Base-by-base conservation (phyloP, 1,140 invertebrate species). In the Mercenaria mercenaria region DNA sequence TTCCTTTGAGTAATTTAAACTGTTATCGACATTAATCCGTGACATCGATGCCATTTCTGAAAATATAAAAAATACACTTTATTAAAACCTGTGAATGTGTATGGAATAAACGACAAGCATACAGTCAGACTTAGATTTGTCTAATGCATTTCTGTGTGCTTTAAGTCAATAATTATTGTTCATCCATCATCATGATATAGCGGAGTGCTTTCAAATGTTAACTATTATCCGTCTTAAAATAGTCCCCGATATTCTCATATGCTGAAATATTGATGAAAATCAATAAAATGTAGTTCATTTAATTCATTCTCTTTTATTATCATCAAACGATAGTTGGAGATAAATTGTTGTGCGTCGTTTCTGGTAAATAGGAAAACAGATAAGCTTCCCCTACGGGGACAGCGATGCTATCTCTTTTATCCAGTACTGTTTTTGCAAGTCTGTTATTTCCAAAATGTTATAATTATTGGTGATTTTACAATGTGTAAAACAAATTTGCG, bases 241-340 rank as follows among this genome's bases (percentile, higher is more conserved):
- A 64, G 59, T 64, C n/a, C 26, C 26, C n/a, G 26, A 29, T 64
- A 64, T 64, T 72, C 61, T 72, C 32, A 39, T 72, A 39, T 72
- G 18, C 67, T 72, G 34, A 37, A 72, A 72, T 72, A 72, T 72
- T 72, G 34, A 72, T 72, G 67, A 72, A 72, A 72, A 72, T 72
- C 32, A 23, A 72, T 72, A 23, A 72, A 72, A 72, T 72, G 34
- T 72, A 72, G 32, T 72, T 72, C 67, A 41, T 72, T 72, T 72
- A 72, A 72, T 72, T 20, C 23, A 72, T 72, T 72, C 11, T 72
- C 26, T 72, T 72, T 72, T 39, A 39, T 37, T 72, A 72, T 39
- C 67, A 72, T 72, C 34, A 39, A 39, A 72, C 67, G 37, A 18
- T 41, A 39, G 10, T 18, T 3, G 23, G 34, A 3, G 1, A 41